Evolutionary conservation across 1,140 invertebrate genomes (phyloP).

Genomic region (Agraylea sexmaculata): DNA sequence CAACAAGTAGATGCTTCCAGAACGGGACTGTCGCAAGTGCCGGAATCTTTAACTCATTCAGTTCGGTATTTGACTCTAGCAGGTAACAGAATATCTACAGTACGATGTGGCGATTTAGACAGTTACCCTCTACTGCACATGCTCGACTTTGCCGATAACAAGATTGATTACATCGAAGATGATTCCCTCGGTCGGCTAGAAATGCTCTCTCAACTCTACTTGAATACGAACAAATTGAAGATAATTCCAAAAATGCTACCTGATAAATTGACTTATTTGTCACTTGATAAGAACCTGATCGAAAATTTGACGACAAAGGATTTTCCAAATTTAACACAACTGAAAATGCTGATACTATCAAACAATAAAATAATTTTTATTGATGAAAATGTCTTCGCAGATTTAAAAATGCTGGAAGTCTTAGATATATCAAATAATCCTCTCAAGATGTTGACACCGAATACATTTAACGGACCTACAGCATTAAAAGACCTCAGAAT

Average conservation of each 20-base stretch:
- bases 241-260: slow-evolving; percentile 47
- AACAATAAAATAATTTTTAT: slow-evolving; percentile 54
- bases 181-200: slow-evolving; percentile 75
- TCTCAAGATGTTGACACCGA: slow-evolving; percentile 49
- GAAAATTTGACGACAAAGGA: slow-evolving; percentile 49
- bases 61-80: slow-evolving; percentile 66
- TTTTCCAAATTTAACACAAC: slow-evolving; percentile 54
- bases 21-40: slow-evolving; percentile 66
- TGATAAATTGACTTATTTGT: slow-evolving; percentile 37
- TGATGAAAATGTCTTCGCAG: slow-evolving; percentile 52
- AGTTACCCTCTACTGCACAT: slow-evolving; percentile 75
- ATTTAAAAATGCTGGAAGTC: slow-evolving; percentile 49
- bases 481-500: slow-evolving; percentile 54
- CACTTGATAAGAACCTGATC: slow-evolving; percentile 46
- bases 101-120: slow-evolving; percentile 76
- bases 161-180: slow-evolving; percentile 65
- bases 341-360: slow-evolving; percentile 58
- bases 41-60: slow-evolving; percentile 71
- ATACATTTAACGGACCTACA: slow-evolving; percentile 52
- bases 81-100: slow-evolving; percentile 58
- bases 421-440: slow-evolving; percentile 71
- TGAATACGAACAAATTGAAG: slow-evolving; percentile 62
- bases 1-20: slow-evolving; percentile 73
- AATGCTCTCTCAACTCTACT: slow-evolving; percentile 62
- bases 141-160: slow-evolving; percentile 71